Percentiles rank a stretch among this genome's conserved stretches.
These are phyloP conservation scores for Sorex fumeus DNA, from an alignment of 2,113 vertebrate genomes.

Conservation along the genomic window DNA sequence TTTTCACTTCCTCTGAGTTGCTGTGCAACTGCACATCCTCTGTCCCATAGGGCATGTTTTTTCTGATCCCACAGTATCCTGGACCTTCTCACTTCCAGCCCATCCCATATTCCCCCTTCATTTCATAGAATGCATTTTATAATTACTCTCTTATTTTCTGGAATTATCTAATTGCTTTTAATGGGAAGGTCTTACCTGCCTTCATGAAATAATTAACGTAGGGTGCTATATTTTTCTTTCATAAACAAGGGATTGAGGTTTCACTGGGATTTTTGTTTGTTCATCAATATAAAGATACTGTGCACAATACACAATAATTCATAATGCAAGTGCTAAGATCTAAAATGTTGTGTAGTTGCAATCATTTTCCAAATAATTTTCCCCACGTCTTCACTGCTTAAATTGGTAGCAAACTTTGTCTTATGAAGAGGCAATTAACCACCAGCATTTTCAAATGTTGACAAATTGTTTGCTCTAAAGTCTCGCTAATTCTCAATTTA, in stretches of 20 bases:
- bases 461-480: slow-evolving; percentile 40
- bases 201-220: not conserved
- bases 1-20: not conserved
- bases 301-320: not conserved
- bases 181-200: not conserved
- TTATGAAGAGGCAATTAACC: slow-evolving; percentile 5
- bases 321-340: not conserved
- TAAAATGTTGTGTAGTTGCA: not conserved
- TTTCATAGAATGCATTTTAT: not conserved
- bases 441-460: slow-evolving; percentile 43
- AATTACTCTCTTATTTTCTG: not conserved
- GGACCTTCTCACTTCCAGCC: not conserved
- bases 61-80: not conserved
- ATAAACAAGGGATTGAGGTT: not conserved
- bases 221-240: not conserved
- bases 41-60: not conserved
- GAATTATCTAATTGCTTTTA: slow-evolving; percentile 20
- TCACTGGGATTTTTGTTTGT: not conserved
- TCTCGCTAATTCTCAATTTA: slow-evolving; percentile 26
- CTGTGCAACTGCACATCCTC: not conserved
- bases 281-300: not conserved
- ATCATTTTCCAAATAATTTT: slow-evolving; percentile 20
- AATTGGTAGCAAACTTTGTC: not conserved
- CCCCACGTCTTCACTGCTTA: not conserved
- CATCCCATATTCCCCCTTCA: not conserved